Conservation (phyloP, 2,797 vertebrate species). For the Netta rufina region DNA sequence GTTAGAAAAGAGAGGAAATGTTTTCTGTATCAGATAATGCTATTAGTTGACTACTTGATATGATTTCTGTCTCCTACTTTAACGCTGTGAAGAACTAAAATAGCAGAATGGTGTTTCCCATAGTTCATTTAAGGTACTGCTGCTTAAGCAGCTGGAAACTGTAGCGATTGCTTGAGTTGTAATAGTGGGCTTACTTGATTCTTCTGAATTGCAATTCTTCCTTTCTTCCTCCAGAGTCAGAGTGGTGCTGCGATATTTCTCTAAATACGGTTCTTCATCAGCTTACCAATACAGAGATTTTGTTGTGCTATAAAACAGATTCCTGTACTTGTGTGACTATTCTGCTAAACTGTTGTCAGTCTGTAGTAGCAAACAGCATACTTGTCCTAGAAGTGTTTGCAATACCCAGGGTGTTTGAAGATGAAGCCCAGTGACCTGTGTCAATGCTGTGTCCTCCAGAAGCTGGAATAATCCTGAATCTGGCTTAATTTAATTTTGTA, state of each 20-base stretch:
- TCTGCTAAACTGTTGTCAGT: not conserved
- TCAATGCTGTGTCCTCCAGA: not conserved
- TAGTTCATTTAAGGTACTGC: not conserved
- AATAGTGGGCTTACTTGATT: not conserved
- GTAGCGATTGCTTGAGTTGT: not conserved
- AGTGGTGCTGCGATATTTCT: not conserved
- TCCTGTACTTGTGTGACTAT: not conserved
- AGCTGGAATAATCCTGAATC: not conserved
- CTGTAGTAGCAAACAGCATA: not conserved
- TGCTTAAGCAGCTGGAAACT: not conserved
- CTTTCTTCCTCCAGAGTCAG: not conserved
- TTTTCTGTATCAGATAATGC: not conserved
- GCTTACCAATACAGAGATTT: not conserved
- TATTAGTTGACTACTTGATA: not conserved
- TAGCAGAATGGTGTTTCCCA: not conserved
- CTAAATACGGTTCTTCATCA: not conserved
- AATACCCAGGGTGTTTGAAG: not conserved
- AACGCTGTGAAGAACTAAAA: not conserved
- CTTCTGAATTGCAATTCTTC: not conserved
- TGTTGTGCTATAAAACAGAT: not conserved
- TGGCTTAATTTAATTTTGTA: not conserved
- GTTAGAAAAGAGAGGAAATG: not conserved
- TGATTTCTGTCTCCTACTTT: not conserved
- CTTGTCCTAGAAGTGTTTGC: not conserved
- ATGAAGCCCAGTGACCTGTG: accelerated